Conservation (phyloP, 2,797 vertebrate genomes). For the Silurus lanzhouensis region DNA sequence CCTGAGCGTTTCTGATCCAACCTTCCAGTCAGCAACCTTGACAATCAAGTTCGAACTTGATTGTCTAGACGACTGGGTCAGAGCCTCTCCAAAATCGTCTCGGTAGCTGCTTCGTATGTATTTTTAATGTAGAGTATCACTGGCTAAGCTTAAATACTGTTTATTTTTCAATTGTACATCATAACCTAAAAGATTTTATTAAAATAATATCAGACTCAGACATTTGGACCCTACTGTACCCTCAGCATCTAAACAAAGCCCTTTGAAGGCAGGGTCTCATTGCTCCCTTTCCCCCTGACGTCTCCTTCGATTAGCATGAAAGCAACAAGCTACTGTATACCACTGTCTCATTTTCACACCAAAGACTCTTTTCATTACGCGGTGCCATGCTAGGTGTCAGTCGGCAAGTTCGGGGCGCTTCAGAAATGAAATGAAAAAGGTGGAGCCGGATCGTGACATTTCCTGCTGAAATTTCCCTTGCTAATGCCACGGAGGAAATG, state of each 20-base stretch:
- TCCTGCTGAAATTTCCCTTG: conserved; percentile 63
- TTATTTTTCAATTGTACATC: neutral
- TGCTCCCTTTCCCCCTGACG: neutral
- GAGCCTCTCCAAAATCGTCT: too few species aligned
- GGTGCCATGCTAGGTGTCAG: conserved; percentile 23
- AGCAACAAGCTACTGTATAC: conserved; percentile 8
- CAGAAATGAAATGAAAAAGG: conserved; percentile 52
- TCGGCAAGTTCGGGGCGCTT: conserved; percentile 28
- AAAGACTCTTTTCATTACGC: conserved; percentile 45
- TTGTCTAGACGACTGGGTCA: too few species aligned
- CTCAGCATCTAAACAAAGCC: neutral
- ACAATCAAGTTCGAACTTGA: neutral
- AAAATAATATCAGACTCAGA: neutral
- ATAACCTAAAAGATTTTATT: neutral
- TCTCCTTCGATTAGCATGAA: neutral
- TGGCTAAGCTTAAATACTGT: too few species aligned
- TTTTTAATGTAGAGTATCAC: too few species aligned
- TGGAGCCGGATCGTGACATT: conserved; percentile 65
- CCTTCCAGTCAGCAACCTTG: neutral
- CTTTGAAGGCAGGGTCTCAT: neutral
- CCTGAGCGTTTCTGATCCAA: neutral
- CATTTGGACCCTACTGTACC: neutral
- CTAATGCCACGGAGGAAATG: conserved; percentile 71
- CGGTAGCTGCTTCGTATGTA: too few species aligned
- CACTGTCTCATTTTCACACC: conserved; percentile 11